Percentiles rank a stretch among this genome's conserved stretches.
Evolutionary conservation across 2,888 invertebrate species (phyloP).

Genomic region (Pseudococcus jackbeardsleyi): DNA sequence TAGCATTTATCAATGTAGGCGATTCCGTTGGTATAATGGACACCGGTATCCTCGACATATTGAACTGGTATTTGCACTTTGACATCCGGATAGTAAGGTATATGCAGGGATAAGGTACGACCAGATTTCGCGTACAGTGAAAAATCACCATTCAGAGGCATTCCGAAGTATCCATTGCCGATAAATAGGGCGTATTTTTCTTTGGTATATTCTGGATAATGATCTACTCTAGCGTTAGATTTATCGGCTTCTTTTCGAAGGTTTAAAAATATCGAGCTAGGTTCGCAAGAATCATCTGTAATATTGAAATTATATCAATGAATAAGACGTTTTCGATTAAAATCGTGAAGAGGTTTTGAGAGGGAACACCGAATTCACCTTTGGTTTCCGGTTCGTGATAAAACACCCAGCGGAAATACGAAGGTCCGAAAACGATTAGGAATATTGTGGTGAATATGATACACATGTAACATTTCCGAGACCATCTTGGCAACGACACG

Average conservation of each 20-base stretch:
- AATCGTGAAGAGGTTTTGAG: not conserved
- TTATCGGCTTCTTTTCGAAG: slow-evolving; percentile 60
- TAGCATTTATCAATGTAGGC: slow-evolving; percentile 78
- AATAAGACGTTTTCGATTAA: too few species aligned
- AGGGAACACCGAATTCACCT: not conserved
- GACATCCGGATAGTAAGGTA: slow-evolving; percentile 79
- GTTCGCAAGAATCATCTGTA: slow-evolving; percentile 49
- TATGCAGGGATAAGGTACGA: slow-evolving; percentile 77
- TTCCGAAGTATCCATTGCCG: slow-evolving; percentile 82
- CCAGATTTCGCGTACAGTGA: slow-evolving; percentile 78
- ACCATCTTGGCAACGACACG: slow-evolving; percentile 60
- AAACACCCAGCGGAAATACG: slow-evolving; percentile 57
- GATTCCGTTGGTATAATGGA: slow-evolving; percentile 72
- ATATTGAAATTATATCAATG: not conserved
- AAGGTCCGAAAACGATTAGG: slow-evolving; percentile 56
- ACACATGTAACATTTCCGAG: slow-evolving; percentile 37
- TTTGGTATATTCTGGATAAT: slow-evolving; percentile 57
- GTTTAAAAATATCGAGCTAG: slow-evolving; percentile 37
- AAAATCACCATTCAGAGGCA: slow-evolving; percentile 76
- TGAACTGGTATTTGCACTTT: slow-evolving; percentile 71
- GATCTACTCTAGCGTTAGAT: slow-evolving; percentile 62
- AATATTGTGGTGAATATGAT: slow-evolving; percentile 38
- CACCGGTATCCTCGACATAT: slow-evolving; percentile 78
- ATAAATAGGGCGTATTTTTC: slow-evolving; percentile 71
- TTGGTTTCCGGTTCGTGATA: slow-evolving; percentile 44